Evolutionary conservation across 2,113 vertebrate genomes (phyloP).

Genomic region (Apodemus speciosus): DNA sequence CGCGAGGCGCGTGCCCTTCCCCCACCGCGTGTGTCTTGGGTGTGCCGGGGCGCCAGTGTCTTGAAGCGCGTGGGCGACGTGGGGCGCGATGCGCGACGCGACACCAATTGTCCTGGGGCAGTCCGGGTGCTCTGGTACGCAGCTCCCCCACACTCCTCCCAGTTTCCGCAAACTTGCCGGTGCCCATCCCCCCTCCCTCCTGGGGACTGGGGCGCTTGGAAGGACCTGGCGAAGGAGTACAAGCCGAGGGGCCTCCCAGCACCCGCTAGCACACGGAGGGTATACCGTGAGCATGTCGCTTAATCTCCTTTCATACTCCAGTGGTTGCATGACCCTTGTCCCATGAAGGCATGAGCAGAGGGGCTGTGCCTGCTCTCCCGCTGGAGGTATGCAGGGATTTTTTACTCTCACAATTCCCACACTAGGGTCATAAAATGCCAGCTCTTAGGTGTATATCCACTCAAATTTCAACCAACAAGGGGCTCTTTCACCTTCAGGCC

Average conservation of each 20-base stretch:
- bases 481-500: not conserved
- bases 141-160: not conserved
- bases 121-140: not conserved
- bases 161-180: conserved; percentile 39
- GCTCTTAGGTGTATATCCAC: not conserved
- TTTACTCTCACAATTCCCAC: not conserved
- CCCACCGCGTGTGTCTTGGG: conserved; percentile 50
- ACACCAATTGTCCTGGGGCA: not conserved
- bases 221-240: not conserved
- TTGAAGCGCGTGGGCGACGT: not conserved
- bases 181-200: not conserved
- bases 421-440: not conserved
- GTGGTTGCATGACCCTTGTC: not conserved
- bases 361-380: not conserved
- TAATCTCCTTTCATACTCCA: not conserved
- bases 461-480: not conserved
- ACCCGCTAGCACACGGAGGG: not conserved
- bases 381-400: not conserved
- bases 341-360: not conserved
- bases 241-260: not conserved
- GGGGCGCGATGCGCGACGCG: not conserved
- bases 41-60: conserved; percentile 28
- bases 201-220: not conserved
- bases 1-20: not conserved
- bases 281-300: not conserved